phyloP scores from a whole-genome alignment of 2,888 invertebrate species.

The Philonicus albiceps region DNA sequence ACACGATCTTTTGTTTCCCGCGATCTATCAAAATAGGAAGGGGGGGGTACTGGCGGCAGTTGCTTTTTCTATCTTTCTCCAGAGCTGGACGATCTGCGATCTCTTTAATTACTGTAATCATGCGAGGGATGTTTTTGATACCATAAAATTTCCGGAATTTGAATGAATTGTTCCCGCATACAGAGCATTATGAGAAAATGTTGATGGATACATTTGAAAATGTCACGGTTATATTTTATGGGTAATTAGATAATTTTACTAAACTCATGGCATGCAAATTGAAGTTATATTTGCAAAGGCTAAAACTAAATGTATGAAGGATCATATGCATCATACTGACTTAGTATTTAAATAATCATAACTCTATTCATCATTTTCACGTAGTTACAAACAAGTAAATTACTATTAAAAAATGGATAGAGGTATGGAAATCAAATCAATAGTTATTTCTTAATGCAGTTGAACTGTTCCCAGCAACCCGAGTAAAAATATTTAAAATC shows the following conservation, averaged over 20 bases:
- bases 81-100: neutral
- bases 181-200: neutral
- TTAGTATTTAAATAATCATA: no score
- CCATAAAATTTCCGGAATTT: neutral
- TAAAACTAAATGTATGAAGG: no score
- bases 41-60: neutral
- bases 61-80: neutral
- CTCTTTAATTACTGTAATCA: constrained; percentile 2
- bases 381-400: no score
- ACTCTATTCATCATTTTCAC: no score
- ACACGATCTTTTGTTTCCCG: constrained; percentile 40
- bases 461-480: no score
- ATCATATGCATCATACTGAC: no score
- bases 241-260: neutral
- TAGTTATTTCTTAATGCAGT: no score
- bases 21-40: constrained; percentile 8
- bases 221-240: neutral
- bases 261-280: neutral
- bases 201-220: neutral
- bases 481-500: no score
- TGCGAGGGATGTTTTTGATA: neutral
- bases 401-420: no score
- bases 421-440: no score
- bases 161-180: neutral
- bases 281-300: no score